Evolutionary conservation across 2,113 vertebrate species (phyloP).

Genomic region (Amblyornis subalaris): DNA sequence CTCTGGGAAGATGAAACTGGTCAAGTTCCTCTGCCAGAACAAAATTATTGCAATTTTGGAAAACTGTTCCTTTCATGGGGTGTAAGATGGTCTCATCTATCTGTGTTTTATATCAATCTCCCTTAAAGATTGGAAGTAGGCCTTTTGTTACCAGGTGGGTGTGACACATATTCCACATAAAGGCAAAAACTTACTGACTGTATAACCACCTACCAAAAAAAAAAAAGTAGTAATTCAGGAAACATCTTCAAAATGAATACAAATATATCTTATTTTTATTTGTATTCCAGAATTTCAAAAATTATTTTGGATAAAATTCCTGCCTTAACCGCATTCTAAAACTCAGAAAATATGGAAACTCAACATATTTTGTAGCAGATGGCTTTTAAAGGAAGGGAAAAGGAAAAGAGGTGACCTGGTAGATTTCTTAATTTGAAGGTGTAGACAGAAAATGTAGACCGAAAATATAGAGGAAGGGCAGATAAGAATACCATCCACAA

Average conservation of each 20-base stretch:
- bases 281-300: not conserved
- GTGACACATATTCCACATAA: not conserved
- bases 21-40: not conserved
- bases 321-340: not conserved
- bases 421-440: not conserved
- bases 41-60: not conserved
- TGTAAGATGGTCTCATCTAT: not conserved
- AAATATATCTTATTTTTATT: not conserved
- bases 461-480: not conserved
- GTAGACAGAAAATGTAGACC: not conserved
- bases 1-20: not conserved
- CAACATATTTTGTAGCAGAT: not conserved
- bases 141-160: not conserved
- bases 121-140: not conserved
- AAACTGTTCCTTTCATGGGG: not conserved
- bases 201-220: not conserved
- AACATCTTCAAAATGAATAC: not conserved
- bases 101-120: not conserved
- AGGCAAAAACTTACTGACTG: not conserved
- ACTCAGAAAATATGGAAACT: not conserved
- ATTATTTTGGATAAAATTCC: not conserved
- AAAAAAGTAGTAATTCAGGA: not conserved
- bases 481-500: not conserved
- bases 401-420: not conserved
- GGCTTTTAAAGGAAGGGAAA: not conserved